Conservation (phyloP, 2,113 vertebrate species). For the Vulpes lagopus region DNA sequence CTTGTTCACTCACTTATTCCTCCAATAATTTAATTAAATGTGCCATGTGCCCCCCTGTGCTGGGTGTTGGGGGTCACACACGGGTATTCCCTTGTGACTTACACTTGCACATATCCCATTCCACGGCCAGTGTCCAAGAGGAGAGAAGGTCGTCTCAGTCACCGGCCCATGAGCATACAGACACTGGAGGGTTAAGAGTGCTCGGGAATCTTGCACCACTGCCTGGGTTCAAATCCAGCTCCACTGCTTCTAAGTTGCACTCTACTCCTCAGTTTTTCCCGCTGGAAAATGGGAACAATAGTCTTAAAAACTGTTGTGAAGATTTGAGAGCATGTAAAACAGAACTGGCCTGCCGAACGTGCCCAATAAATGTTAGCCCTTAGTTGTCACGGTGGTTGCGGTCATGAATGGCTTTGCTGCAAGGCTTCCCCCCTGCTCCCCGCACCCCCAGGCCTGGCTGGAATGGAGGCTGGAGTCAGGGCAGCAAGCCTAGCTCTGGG, state of each 20-base stretch:
- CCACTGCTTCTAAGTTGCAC: background rate
- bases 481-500: background rate
- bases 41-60: background rate
- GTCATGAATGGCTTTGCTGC: background rate
- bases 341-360: background rate
- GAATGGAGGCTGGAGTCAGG: background rate
- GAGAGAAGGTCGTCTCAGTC: background rate
- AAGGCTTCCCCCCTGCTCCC: background rate
- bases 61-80: background rate
- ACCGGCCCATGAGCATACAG: background rate
- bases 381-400: background rate
- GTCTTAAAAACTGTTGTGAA: background rate
- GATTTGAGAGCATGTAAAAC: background rate
- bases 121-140: background rate
- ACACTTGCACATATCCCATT: rapidly evolving
- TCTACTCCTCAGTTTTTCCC: background rate
- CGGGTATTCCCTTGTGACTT: background rate
- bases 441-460: no score
- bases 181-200: background rate
- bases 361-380: background rate
- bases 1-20: background rate
- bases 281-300: constrained; percentile 30
- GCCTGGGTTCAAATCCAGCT: background rate
- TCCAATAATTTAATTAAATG: background rate
- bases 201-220: background rate